A percentile compares a stretch with the other conserved stretches of the same genome.
Conservation (phyloP, 2,797 vertebrate genomes). For the Cyclopterus lumpus region DNA sequence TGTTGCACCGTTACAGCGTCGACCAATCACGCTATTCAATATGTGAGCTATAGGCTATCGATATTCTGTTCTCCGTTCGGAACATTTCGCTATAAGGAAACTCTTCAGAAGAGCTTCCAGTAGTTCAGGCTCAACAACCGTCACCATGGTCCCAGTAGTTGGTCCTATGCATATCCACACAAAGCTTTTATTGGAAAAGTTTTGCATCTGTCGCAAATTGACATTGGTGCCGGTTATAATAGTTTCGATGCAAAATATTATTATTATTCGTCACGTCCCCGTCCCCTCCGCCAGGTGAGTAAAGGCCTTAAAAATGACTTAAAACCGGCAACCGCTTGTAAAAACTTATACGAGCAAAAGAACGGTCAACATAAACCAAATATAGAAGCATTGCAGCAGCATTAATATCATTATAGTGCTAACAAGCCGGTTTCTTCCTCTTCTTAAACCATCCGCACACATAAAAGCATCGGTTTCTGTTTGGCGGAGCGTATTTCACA, state of each 20-base stretch:
- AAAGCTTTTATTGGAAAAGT: background rate
- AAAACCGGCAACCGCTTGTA: background rate
- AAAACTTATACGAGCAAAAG: background rate
- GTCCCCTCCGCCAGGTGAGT: no score
- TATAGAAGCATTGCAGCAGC: background rate
- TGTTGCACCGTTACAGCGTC: no score
- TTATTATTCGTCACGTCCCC: background rate
- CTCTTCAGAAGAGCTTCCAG: background rate
- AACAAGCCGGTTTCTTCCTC: background rate
- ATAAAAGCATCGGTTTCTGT: background rate
- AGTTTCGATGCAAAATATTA: background rate
- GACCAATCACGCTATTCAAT: no score
- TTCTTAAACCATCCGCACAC: background rate
- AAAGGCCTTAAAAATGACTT: background rate
- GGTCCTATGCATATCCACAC: background rate
- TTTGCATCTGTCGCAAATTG: background rate
- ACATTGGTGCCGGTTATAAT: background rate
- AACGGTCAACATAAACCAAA: background rate
- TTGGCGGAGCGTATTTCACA: background rate
- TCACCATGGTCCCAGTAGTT: no score
- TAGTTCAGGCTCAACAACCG: background rate
- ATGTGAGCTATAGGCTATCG: background rate
- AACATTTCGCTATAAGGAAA: background rate
- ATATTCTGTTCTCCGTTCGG: no score
- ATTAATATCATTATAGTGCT: background rate